phyloP scores from a whole-genome alignment of 1,140 invertebrate genomes.

The Lordiphosa clarofinis region DNA sequence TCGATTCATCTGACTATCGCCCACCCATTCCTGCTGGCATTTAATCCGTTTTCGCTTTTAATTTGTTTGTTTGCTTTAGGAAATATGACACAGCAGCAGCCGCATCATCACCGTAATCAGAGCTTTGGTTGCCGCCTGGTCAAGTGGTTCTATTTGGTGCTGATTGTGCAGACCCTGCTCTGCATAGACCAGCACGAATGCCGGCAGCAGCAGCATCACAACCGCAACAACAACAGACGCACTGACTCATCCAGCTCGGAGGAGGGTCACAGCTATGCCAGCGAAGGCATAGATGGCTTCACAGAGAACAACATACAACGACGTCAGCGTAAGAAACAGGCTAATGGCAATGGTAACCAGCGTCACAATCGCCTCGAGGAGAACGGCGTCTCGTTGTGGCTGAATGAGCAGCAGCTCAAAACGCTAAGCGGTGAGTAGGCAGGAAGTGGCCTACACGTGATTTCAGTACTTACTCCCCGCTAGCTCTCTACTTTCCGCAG shows the following conservation, averaged over 20 bases:
- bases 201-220: constrained; percentile 62
- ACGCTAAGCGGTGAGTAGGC: constrained; percentile 89
- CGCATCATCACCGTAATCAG: constrained; percentile 15
- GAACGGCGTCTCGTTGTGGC: constrained; percentile 89
- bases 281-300: constrained; percentile 39
- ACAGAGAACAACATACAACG: constrained; percentile 44
- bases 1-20: neutral
- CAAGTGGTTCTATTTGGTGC: constrained; percentile 73
- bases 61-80: constrained; percentile 32
- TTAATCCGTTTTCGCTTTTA: constrained; percentile 19
- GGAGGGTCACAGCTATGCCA: constrained; percentile 48
- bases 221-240: constrained; percentile 47
- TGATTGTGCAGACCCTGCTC: constrained; percentile 58
- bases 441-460: too few species aligned
- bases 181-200: constrained; percentile 63
- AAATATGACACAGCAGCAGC: constrained; percentile 51
- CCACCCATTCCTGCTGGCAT: neutral
- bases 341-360: constrained; percentile 25
- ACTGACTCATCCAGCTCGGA: constrained; percentile 49
- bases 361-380: constrained; percentile 60
- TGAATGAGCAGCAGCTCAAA: constrained; percentile 92
- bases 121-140: constrained; percentile 56
- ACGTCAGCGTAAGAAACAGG: constrained; percentile 46
- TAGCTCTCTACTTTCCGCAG: constrained; percentile 70
- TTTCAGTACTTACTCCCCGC: neutral